phyloP scores from a whole-genome alignment of 1,140 invertebrate species.

The Pseudomyrmex cubaensis region DNA sequence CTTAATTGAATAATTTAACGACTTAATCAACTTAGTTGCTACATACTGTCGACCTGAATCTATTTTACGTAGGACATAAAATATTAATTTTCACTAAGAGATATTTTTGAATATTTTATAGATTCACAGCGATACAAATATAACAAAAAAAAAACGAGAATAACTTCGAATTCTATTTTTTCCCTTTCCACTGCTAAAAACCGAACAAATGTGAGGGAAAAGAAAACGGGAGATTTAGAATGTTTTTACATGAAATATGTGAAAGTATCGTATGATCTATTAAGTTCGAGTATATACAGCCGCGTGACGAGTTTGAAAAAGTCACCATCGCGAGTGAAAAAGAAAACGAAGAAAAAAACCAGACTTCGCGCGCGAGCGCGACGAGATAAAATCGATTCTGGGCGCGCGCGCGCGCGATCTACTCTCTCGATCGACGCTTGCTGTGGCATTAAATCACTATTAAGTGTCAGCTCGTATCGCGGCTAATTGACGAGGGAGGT shows the following conservation, averaged over 20 bases:
- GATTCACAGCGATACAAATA: no score
- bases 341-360: conserved; percentile 4
- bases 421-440: conserved; percentile 65
- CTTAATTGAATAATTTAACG: no score
- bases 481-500: conserved; percentile 74
- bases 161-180: no score
- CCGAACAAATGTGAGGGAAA: neutral
- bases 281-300: neutral
- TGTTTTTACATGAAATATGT: neutral
- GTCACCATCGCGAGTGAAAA: neutral
- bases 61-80: no score
- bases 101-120: no score
- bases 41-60: no score
- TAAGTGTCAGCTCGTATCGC: conserved; percentile 72
- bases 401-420: neutral
- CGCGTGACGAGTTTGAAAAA: conserved; percentile 10
- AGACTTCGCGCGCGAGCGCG: conserved; percentile 12
- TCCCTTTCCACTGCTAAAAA: neutral
- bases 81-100: no score
- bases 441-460: conserved; percentile 73
- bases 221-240: neutral
- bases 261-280: neutral
- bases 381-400: conserved; percentile 32
- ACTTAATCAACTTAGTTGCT: no score
- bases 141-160: no score